Evolutionary conservation across 2,797 vertebrate species (phyloP), one percentile per base, ranked within the genome.

Genomic region (Calcarius lapponicus): DNA sequence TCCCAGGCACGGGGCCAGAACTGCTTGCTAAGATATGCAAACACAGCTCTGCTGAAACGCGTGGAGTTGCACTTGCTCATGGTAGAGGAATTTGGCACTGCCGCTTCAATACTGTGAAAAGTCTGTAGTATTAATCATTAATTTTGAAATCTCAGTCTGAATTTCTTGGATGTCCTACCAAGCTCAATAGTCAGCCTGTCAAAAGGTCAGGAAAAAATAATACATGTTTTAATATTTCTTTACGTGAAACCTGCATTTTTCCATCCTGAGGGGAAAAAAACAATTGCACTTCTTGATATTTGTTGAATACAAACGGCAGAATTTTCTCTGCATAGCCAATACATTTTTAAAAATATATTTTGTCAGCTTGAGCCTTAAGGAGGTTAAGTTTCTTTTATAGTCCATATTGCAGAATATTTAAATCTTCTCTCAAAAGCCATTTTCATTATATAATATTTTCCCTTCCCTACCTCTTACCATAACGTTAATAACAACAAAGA

Each of bases 1-100:
- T 90, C 81, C 66, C 61, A 90, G 93, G 92, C 93, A 83, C 10
- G 1, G 53, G 45, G 94, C 94, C 96, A 96, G 69, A 65, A 80
- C 5, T 87, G 38, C 72, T 74, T 65, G 65, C 58, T 85, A 61
- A 87, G 90, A 80, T 78, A 56, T 82, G 71, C 93, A 93, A 86
- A 82, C 86, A 74, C 60, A 60, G 57, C 66, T 93, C 74, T 16
- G 45, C 74, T 78, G 40, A 84, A 93, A 28, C 32, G 53, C 17
- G 24, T 65, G 67, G 86, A 93, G 79, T 51, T 87, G 50, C 47
- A 47, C 57, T 87, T 85, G 47, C 74, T 85, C 89, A 71, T 78
- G 42, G 26, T 53, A 48, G 72, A 91, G 53, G 61, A 78, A 91
- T 91, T 67, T 95, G 80, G 67, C 78, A 80, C 50, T 67, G 54